Evolutionary conservation across 2,113 vertebrate genomes (phyloP).

Genomic region (Passerina amoena): DNA sequence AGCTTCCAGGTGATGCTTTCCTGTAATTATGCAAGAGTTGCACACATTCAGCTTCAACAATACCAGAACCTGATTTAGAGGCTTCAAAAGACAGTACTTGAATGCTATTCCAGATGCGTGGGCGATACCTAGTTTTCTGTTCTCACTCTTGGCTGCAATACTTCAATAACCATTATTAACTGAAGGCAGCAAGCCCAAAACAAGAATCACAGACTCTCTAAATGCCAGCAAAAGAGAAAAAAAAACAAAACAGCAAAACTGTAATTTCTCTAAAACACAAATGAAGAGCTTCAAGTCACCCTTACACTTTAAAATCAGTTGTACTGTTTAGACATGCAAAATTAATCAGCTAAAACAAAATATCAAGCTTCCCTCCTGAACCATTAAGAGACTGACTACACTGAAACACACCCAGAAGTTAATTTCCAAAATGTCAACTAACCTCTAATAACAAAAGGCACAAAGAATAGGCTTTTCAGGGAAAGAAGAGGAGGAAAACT

Average conservation of each 20-base stretch:
- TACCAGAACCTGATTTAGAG: neutral
- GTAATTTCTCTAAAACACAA: neutral
- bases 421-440: neutral
- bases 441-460: neutral
- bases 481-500: neutral
- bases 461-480: neutral
- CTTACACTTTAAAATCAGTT: neutral
- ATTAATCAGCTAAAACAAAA: neutral
- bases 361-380: neutral
- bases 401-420: neutral
- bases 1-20: neutral
- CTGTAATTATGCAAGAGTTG: neutral
- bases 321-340: neutral
- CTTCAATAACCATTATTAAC: neutral
- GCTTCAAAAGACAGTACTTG: neutral
- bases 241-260: neutral
- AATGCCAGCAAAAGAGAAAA: neutral
- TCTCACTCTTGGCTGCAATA: neutral
- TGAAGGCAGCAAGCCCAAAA: neutral
- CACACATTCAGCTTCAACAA: neutral
- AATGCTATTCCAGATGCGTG: constrained; percentile 15
- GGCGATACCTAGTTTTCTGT: neutral
- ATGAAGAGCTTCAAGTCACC: neutral
- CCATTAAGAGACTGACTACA: neutral
- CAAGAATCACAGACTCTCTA: neutral